phyloP scores from a whole-genome alignment of 2,113 vertebrate species.

The Crotalus helleri region DNA sequence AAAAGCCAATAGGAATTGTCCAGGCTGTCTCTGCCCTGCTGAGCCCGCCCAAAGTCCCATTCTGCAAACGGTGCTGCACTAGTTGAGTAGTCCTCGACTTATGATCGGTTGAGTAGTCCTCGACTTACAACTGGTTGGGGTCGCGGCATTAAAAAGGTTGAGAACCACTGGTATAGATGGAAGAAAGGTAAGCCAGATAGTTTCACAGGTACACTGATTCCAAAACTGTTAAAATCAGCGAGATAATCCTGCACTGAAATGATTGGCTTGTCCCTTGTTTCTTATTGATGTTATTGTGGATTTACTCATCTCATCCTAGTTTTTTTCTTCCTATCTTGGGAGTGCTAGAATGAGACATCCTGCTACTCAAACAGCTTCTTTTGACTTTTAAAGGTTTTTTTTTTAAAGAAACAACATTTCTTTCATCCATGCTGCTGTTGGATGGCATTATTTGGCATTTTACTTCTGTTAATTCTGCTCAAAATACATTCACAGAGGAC shows the following conservation, averaged over 20 bases:
- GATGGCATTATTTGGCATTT: neutral
- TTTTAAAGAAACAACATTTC: accelerated
- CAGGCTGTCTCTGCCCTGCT: too few species aligned
- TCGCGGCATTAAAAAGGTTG: too few species aligned
- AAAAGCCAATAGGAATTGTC: too few species aligned
- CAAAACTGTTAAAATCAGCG: neutral
- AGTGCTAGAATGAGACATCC: neutral
- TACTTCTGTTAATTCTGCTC: neutral
- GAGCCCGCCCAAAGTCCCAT: too few species aligned
- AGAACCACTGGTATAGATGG: neutral
- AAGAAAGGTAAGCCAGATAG: neutral
- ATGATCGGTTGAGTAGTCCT: too few species aligned
- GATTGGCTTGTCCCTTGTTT: neutral
- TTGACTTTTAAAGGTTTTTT: neutral
- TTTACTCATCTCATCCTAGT: neutral
- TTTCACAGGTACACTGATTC: neutral
- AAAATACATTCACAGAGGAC: neutral
- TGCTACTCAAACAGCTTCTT: neutral
- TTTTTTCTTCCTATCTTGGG: neutral
- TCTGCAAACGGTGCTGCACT: too few species aligned
- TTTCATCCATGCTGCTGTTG: accelerated
- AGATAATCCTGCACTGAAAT: neutral
- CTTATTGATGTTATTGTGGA: neutral
- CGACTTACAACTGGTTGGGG: too few species aligned
- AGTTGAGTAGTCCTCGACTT: too few species aligned